Percentiles rank a stretch among this genome's conserved stretches.
Evolutionary conservation across 2,797 vertebrate species (phyloP).

Genomic region (Apogon talboti): DNA sequence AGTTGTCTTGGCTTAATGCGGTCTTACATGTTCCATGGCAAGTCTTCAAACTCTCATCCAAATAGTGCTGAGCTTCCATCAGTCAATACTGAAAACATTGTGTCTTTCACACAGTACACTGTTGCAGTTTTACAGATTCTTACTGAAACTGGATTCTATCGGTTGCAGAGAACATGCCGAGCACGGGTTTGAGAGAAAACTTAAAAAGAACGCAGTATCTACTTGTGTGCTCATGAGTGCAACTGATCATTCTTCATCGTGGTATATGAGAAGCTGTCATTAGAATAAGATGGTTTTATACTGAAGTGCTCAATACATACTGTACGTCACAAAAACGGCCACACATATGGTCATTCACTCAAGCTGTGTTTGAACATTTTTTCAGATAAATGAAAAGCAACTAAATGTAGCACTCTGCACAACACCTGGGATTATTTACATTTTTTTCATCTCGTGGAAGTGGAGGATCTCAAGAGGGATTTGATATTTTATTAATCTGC

Average conservation of each 20-base stretch:
- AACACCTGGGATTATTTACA: slow-evolving; percentile 25
- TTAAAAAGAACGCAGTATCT: not conserved
- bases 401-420: not conserved
- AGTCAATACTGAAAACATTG: not conserved
- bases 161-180: not conserved
- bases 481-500: slow-evolving; percentile 30
- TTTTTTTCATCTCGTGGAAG: slow-evolving; percentile 25
- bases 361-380: slow-evolving; percentile 10
- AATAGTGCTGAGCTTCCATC: slow-evolving; percentile 20
- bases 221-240: not conserved
- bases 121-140: not conserved
- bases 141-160: not conserved
- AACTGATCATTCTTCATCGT: not conserved
- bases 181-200: too few species aligned
- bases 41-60: slow-evolving; percentile 38
- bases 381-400: slow-evolving; percentile 15
- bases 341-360: slow-evolving; percentile 3
- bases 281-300: slow-evolving; percentile 5
- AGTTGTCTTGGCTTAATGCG: slow-evolving; percentile 33
- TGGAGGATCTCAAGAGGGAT: slow-evolving; percentile 20
- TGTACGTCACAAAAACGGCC: slow-evolving; percentile 2
- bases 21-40: slow-evolving; percentile 43
- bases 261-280: not conserved
- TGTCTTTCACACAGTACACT: not conserved
- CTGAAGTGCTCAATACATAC: slow-evolving; percentile 22